Conservation (phyloP, 2,113 vertebrate species). For the Myotis yumanensis region DNA sequence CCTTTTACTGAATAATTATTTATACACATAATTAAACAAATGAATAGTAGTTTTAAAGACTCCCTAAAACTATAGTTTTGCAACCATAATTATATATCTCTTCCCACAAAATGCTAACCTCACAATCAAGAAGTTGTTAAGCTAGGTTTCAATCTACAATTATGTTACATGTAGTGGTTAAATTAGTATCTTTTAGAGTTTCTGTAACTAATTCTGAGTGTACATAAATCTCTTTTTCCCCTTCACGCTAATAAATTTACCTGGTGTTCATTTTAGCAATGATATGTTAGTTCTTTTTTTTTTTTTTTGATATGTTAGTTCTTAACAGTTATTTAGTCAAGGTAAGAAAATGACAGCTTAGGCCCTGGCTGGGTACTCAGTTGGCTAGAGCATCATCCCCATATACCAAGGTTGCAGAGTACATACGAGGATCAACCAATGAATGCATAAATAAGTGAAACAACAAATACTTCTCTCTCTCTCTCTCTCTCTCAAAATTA, state of each 20-base stretch:
- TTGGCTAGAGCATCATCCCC: not conserved
- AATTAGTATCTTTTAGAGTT: not conserved
- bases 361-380: not conserved
- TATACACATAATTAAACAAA: constrained; percentile 6
- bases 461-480: not conserved
- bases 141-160: not conserved
- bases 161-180: not conserved
- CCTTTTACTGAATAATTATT: constrained; percentile 24
- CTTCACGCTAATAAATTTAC: not conserved
- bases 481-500: not conserved
- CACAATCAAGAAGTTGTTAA: constrained; percentile 26
- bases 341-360: constrained; percentile 3
- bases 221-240: not conserved
- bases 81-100: not conserved
- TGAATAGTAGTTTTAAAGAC: not conserved
- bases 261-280: not conserved
- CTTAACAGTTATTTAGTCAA: constrained; percentile 32
- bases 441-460: not conserved
- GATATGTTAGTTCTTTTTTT: not conserved
- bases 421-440: not conserved
- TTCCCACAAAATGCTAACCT: not conserved
- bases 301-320: not conserved
- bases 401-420: not conserved
- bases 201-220: not conserved
- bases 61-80: not conserved